Conservation (phyloP, 2,888 invertebrate genomes). For the Eupithecia exiguata region DNA sequence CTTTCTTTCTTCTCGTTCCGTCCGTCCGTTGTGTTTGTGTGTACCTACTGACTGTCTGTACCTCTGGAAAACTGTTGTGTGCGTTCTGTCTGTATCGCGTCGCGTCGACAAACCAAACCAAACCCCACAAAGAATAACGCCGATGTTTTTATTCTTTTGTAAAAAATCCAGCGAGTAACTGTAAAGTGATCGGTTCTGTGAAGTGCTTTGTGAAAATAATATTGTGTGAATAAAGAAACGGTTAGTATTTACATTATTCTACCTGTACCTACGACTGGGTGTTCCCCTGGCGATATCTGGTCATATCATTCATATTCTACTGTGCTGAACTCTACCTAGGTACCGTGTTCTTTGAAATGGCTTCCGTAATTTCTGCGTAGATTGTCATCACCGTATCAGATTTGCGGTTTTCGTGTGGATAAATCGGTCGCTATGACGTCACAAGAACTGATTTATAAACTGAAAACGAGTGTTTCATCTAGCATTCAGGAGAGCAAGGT, state of each 20-base stretch:
- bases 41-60: not conserved
- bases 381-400: conserved; percentile 47
- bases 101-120: conserved; percentile 67
- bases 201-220: conserved; percentile 40
- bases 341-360: conserved; percentile 19
- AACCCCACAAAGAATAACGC: conserved; percentile 64
- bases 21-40: conserved; percentile 9
- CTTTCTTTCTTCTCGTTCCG: conserved; percentile 2
- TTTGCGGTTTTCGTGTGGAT: conserved; percentile 59
- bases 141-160: conserved; percentile 62
- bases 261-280: conserved; percentile 67
- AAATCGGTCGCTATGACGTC: conserved; percentile 79
- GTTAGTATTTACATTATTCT: conserved; percentile 72
- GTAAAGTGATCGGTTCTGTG: conserved; percentile 36
- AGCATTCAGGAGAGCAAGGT: conserved; percentile 75
- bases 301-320: conserved; percentile 31
- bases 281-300: conserved; percentile 54
- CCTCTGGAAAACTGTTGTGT: conserved; percentile 47
- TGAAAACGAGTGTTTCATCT: conserved; percentile 73
- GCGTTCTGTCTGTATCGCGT: conserved; percentile 34
- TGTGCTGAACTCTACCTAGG: conserved; percentile 21
- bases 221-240: conserved; percentile 48
- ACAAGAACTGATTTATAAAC: conserved; percentile 78
- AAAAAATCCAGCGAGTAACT: conserved; percentile 36
- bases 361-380: conserved; percentile 33